phyloP scores from a whole-genome alignment of 2,797 vertebrate genomes.

The Lagodon rhomboides region DNA sequence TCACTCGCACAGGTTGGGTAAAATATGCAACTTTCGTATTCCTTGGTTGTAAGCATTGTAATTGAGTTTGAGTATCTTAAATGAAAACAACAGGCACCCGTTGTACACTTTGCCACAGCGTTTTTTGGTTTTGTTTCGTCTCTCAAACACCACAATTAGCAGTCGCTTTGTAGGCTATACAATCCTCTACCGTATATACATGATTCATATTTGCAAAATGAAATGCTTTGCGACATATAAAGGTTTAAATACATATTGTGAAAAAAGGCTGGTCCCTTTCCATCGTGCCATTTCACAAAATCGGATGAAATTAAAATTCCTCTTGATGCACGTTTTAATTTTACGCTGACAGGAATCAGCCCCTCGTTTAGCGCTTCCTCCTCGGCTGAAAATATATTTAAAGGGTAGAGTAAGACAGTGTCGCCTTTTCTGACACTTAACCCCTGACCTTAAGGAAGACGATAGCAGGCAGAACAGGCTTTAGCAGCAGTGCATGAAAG shows the following conservation, averaged over 20 bases:
- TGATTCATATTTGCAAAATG: constrained; percentile 32
- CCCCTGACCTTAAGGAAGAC: constrained; percentile 67
- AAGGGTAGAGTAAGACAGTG: constrained; percentile 68
- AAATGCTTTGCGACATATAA: constrained; percentile 13
- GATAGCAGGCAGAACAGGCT: constrained; percentile 48
- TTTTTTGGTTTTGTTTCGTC: constrained; percentile 65
- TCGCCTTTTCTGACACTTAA: constrained; percentile 77
- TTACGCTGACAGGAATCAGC: constrained; percentile 39
- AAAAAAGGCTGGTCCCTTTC: constrained; percentile 3
- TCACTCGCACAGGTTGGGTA: constrained; percentile 68
- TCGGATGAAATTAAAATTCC: constrained; percentile 32
- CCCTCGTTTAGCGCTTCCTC: constrained; percentile 33
- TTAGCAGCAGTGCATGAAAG: constrained; percentile 46
- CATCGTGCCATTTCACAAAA: constrained; percentile 3
- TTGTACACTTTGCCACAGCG: constrained; percentile 66
- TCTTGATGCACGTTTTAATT: constrained; percentile 40
- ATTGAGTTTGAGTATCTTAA: constrained; percentile 78
- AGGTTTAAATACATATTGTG: constrained; percentile 20
- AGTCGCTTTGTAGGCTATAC: constrained; percentile 60
- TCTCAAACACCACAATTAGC: constrained; percentile 67
- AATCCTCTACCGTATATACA: constrained; percentile 30
- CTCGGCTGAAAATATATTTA: constrained; percentile 55
- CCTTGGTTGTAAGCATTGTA: constrained; percentile 71
- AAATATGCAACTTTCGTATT: constrained; percentile 69
- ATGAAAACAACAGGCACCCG: constrained; percentile 72